These are phyloP conservation scores for Caenorhabditis briggsae DNA, from an alignment of 1,140 invertebrate species.

Conservation along the genomic window DNA sequence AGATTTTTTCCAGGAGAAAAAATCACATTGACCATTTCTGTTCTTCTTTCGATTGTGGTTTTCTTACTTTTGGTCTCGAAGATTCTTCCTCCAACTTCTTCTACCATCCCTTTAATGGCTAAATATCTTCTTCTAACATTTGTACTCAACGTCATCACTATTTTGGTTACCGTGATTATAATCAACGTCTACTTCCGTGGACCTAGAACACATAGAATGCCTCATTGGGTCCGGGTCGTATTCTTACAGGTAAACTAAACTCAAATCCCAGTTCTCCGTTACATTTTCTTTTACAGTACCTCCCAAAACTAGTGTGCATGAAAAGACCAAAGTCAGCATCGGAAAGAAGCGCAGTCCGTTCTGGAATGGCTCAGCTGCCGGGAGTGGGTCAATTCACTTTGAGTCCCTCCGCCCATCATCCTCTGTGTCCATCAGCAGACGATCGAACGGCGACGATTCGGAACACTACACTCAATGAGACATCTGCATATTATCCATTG, in stretches of 20 bases:
- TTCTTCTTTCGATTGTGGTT: slow-evolving; percentile 98
- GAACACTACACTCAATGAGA: slow-evolving; percentile 62
- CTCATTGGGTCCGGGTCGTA: slow-evolving; percentile 90
- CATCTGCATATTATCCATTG: slow-evolving; percentile 69
- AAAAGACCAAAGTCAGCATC: slow-evolving; percentile 70
- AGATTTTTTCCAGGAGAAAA: slow-evolving; percentile 78
- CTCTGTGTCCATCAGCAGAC: slow-evolving; percentile 73
- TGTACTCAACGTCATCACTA: slow-evolving; percentile 99
- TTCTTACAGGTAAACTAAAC: slow-evolving; percentile 84
- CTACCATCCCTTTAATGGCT: slow-evolving; percentile 85
- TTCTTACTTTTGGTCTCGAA: slow-evolving; percentile 98
- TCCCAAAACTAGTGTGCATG: slow-evolving; percentile 76
- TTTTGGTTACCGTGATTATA: slow-evolving; percentile 97
- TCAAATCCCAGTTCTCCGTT: not conserved
- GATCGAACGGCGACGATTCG: slow-evolving; percentile 61
- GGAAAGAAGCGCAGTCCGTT: slow-evolving; percentile 63
- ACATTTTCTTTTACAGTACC: slow-evolving; percentile 78
- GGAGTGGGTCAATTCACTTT: slow-evolving; percentile 74
- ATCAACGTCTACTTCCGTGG: slow-evolving; percentile 99
- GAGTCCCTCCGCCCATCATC: slow-evolving; percentile 71
- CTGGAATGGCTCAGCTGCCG: slow-evolving; percentile 72
- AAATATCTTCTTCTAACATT: slow-evolving; percentile 96
- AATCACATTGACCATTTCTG: slow-evolving; percentile 73
- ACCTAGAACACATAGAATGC: slow-evolving; percentile 89
- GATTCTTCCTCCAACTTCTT: slow-evolving; percentile 95